phyloP scores from a whole-genome alignment of 2,113 vertebrate genomes.

The Sapayoa aenigma region DNA sequence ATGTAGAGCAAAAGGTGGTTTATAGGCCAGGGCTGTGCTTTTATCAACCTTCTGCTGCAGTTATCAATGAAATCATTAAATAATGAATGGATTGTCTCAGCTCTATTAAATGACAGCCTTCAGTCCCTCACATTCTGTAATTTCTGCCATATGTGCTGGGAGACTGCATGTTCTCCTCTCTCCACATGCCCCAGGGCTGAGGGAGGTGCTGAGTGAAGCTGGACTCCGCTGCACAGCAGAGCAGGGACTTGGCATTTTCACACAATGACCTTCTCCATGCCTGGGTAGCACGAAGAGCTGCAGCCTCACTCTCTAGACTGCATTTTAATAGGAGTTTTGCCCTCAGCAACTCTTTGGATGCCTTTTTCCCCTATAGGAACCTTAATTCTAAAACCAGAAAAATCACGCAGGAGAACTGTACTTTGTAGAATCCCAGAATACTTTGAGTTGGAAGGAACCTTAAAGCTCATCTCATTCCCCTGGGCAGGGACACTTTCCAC shows the following conservation, averaged over 20 bases:
- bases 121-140: not conserved
- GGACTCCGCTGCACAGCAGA: not conserved
- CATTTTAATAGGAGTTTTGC: not conserved
- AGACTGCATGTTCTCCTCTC: not conserved
- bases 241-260: not conserved
- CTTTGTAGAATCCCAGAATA: not conserved
- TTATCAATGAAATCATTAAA: conserved; percentile 70
- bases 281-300: not conserved
- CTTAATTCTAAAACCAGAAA: not conserved
- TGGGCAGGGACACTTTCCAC: not conserved
- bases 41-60: conserved; percentile 3
- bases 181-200: too few relatives aligned
- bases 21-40: conserved; percentile 38
- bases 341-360: not conserved
- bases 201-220: not conserved
- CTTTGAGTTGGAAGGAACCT: not conserved
- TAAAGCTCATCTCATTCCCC: not conserved
- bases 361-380: not conserved
- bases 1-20: conserved; percentile 43
- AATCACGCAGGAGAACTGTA: not conserved
- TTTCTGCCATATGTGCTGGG: not conserved
- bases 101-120: conserved; percentile 24
- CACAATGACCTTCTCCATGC: accelerated
- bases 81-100: conserved; percentile 59
- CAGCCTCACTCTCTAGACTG: not conserved